phyloP scores from a whole-genome alignment of 2,113 vertebrate genomes.

The Corythoichthys haematopterus region DNA sequence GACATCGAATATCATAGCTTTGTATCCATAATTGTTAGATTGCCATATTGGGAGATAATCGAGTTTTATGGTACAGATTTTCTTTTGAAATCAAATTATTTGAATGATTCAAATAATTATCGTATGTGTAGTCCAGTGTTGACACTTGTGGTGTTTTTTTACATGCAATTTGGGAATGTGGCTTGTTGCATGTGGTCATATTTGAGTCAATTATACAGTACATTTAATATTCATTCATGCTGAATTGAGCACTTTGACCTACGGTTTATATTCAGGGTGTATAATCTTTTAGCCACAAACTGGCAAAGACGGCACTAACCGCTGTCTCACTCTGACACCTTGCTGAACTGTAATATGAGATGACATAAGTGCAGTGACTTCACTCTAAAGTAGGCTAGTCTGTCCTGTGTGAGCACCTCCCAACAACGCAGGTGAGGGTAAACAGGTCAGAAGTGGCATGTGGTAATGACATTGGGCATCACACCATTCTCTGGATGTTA shows the following conservation, averaged over 20 bases:
- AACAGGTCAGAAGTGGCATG: neutral
- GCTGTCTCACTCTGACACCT: neutral
- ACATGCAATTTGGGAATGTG: neutral
- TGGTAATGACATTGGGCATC: neutral
- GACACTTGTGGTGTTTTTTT: neutral
- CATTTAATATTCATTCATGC: neutral
- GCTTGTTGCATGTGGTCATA: neutral
- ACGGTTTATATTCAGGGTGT: neutral
- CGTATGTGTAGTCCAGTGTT: neutral
- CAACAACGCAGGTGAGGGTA: neutral
- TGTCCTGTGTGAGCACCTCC: neutral
- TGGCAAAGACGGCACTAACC: neutral
- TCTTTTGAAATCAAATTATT: no score
- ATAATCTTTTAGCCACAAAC: neutral
- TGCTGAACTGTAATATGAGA: constrained; percentile 59
- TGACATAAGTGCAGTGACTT: constrained; percentile 57
- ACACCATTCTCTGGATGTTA: neutral
- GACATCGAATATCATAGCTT: no score
- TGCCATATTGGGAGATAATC: no score
- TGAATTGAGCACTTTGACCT: neutral
- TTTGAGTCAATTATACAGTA: neutral
- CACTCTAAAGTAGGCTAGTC: constrained; percentile 34
- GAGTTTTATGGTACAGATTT: no score
- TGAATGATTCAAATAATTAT: no score
- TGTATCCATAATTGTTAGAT: no score